Percentiles rank a stretch among this genome's conserved stretches.
phyloP scores from a whole-genome alignment of 1,140 invertebrate genomes.

The Trypoxylus dichotomus region DNA sequence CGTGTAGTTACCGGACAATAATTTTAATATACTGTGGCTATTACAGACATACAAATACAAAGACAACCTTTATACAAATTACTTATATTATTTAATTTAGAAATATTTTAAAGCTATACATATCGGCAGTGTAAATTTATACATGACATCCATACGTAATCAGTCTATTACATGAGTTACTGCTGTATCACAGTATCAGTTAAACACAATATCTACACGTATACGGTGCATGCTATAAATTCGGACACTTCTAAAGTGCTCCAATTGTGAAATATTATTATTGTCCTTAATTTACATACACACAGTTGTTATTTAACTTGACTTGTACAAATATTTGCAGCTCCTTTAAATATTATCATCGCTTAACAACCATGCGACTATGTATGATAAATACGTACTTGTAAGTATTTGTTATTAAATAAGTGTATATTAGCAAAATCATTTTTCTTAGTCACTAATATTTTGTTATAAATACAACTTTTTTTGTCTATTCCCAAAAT shows the following conservation, averaged over 20 bases:
- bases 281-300: neutral
- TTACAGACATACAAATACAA: neutral
- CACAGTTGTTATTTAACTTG: neutral
- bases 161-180: neutral
- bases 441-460: too few species aligned
- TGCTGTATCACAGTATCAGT: conserved; percentile 8
- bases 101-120: neutral
- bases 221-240: neutral
- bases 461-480: too few species aligned
- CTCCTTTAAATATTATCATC: neutral
- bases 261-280: neutral
- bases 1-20: too few species aligned
- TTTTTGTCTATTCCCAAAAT: too few species aligned
- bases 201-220: neutral
- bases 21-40: neutral
- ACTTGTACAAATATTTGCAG: neutral
- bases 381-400: too few species aligned
- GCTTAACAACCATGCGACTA: neutral
- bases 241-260: neutral
- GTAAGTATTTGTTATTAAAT: too few species aligned
- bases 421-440: too few species aligned
- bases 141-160: neutral
- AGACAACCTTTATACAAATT: neutral
- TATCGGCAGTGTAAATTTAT: conserved; percentile 21
- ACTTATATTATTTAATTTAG: neutral